Evolutionary conservation across 2,797 vertebrate genomes (phyloP).

Genomic region (Cossypha dichroa): DNA sequence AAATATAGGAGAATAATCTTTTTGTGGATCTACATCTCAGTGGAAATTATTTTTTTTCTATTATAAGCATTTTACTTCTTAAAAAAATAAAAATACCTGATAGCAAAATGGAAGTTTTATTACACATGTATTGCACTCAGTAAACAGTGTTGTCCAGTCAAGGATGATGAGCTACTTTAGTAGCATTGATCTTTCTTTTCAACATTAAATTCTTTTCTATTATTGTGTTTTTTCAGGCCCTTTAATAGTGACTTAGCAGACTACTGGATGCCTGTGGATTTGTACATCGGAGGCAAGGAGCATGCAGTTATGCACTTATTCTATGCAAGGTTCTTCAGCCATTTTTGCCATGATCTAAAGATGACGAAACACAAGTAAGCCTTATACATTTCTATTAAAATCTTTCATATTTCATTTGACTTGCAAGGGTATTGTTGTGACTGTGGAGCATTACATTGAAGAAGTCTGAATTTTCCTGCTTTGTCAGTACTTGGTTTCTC

Average conservation of each 20-base stretch:
- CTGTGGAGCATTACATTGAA: neutral
- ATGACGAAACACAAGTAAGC: constrained; percentile 89
- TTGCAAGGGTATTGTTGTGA: neutral
- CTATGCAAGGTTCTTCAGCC: constrained; percentile 92
- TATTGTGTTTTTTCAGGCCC: constrained; percentile 77
- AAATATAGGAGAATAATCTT: neutral
- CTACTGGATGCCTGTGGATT: constrained; percentile 95
- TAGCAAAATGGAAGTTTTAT: neutral
- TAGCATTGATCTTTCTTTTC: neutral
- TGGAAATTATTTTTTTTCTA: neutral
- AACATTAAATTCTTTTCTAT: neutral
- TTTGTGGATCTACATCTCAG: neutral
- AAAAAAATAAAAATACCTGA: neutral
- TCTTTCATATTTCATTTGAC: neutral
- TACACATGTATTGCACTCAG: neutral
- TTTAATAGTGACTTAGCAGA: constrained; percentile 83
- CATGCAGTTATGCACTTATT: constrained; percentile 98
- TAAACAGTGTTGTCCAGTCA: neutral
- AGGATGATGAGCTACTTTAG: neutral
- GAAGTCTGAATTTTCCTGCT: neutral
- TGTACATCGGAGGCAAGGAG: constrained; percentile 96
- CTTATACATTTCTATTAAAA: neutral
- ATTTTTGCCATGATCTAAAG: constrained; percentile 90
- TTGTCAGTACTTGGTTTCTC: neutral
- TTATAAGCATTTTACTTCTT: neutral